Base-by-base conservation (phyloP, 2,888 invertebrate genomes). In the Abrostola tripartita region DNA sequence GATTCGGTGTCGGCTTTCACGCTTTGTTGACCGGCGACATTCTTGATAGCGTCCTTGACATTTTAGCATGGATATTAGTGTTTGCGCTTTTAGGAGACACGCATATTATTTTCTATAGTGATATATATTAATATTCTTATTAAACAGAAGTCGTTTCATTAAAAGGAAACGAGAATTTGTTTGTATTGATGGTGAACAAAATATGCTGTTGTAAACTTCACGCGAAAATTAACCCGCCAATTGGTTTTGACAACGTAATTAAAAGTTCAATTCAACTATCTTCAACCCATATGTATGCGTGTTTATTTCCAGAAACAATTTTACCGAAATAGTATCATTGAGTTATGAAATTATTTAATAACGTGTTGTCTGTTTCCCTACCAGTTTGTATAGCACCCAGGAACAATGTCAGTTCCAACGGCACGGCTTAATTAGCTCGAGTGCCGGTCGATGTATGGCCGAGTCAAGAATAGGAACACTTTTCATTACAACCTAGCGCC, bases 41-140 rank as follows among this genome's bases (percentile, higher is more conserved):
- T 75, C 61, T 65, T 61, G 37, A 60, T 49, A 8, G 52, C 53
- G 71, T 42, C 79, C 79, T 79, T 79, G 79, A 79, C 78, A 79
- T 79, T 78, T 62, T 52, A 65, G 11, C 14, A 61, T 57, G 61
- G 61, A 65, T 74, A 66, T 68, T 64, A 64, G 52, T 65, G 66
- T 71, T 49, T 53, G 51, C 40, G 49, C 52, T 65, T 68, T 50
- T 54, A 61, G 47, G 47, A n/a, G n/a, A 44, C 51, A 36, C 37
- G 60, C 49, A 44, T 50, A 63, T 59, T 53, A 51, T 11, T 65
- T 68, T 8, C 49, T 8, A 24, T 57, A 64, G 42, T 52, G 41
- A 42, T 52, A 12, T 42, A 40, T 24, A 24, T 24, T 2, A 24
- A 4, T 24, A 24, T 24, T 24, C 24, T 24, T 24, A 24, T 24